Conservation (phyloP, 2,113 vertebrate species). For the Tachuris rubrigastra region DNA sequence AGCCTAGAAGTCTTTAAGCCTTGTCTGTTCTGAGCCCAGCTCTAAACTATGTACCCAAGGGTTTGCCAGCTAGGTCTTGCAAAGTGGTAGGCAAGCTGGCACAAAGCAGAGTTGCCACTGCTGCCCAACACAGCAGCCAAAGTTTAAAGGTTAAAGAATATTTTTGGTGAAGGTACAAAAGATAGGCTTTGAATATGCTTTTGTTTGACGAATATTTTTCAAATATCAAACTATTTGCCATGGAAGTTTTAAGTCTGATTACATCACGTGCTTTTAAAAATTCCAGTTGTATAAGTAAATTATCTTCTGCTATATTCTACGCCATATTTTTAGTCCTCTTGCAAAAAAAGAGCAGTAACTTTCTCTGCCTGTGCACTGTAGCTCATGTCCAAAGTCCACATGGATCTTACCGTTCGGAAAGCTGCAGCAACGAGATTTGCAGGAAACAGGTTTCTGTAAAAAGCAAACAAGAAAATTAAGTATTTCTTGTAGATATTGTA, state of each 20-base stretch:
- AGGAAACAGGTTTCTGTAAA: conserved; percentile 93
- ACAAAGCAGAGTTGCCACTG: not conserved
- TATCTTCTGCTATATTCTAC: not conserved
- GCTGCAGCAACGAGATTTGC: conserved; percentile 92
- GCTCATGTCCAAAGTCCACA: not conserved
- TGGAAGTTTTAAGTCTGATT: not conserved
- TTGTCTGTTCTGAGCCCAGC: not conserved
- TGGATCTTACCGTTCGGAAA: conserved; percentile 87
- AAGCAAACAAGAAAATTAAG: not conserved
- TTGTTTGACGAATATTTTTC: not conserved
- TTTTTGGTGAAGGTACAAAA: not conserved
- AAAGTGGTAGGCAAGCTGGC: not conserved
- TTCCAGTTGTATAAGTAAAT: not conserved
- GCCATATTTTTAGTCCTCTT: not conserved
- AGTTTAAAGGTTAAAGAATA: not conserved
- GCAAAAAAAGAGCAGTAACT: not conserved
- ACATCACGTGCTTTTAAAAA: not conserved
- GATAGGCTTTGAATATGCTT: not conserved
- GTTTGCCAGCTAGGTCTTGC: not conserved
- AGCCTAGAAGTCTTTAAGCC: not conserved
- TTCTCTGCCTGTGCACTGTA: not conserved
- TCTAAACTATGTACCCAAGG: not conserved
- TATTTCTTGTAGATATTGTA: not conserved
- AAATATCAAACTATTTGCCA: not conserved
- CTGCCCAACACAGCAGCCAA: not conserved